These are phyloP conservation scores for Dendrocincla tyrannina DNA, from an alignment of 2,797 vertebrate genomes.

Conservation along the genomic window DNA sequence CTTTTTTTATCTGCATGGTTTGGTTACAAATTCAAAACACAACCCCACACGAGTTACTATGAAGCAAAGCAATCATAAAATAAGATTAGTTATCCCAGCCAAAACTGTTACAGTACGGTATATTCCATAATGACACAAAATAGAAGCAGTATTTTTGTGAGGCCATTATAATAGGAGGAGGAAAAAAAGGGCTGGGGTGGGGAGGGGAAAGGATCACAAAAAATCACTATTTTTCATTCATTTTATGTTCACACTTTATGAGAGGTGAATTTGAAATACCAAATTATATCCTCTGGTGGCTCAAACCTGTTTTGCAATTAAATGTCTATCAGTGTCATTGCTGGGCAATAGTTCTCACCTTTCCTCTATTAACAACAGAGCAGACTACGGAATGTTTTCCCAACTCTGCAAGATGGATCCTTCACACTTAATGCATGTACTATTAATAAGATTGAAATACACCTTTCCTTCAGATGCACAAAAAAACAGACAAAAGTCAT, in stretches of 20 bases:
- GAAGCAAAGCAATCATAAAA: background rate
- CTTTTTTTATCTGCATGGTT: background rate
- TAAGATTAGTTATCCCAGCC: background rate
- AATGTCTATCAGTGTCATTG: background rate
- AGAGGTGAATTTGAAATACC: background rate
- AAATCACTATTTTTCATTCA: background rate
- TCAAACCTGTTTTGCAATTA: background rate
- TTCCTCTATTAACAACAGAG: background rate
- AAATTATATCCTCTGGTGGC: background rate
- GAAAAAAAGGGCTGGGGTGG: background rate
- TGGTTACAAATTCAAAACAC: background rate
- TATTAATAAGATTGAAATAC: background rate
- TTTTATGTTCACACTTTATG: background rate
- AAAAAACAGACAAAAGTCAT: background rate
- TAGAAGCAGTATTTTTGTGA: background rate
- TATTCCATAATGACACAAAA: background rate
- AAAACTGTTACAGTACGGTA: background rate
- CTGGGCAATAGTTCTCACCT: background rate
- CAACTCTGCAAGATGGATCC: background rate
- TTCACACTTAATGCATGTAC: background rate
- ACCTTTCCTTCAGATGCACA: background rate
- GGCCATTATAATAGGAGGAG: background rate
- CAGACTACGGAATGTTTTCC: background rate
- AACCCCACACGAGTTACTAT: background rate
- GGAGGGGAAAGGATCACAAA: background rate